Percentiles rank a stretch among this genome's conserved stretches.
These are phyloP conservation scores for Cephus runcator DNA, from an alignment of 2,888 invertebrate species.

Conservation along the genomic window DNA sequence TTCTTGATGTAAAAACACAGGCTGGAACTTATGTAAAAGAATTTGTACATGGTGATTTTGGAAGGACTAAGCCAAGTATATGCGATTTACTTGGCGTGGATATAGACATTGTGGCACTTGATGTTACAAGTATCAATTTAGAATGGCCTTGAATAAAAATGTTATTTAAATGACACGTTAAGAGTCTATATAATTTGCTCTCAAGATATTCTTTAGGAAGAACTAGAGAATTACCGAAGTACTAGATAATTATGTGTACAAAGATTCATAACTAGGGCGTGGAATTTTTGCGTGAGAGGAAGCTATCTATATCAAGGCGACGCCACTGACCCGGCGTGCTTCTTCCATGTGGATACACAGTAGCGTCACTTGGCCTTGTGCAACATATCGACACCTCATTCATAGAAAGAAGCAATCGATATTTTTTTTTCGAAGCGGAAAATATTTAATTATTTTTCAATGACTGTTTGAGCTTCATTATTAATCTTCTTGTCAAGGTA, in stretches of 20 bases:
- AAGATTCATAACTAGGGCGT: not conserved
- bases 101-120: conserved; percentile 91
- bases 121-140: conserved; percentile 83
- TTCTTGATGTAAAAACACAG: conserved; percentile 79
- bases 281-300: not conserved
- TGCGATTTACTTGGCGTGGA: conserved; percentile 74
- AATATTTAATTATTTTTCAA: not conserved
- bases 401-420: not conserved
- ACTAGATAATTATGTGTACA: not conserved
- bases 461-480: not conserved
- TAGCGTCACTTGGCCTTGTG: not conserved
- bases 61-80: conserved; percentile 85
- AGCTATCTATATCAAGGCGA: not conserved
- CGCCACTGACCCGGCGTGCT: not conserved
- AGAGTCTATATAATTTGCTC: not conserved
- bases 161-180: not conserved
- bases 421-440: not conserved
- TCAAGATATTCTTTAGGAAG: not conserved
- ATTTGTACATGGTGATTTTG: conserved; percentile 96
- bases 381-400: not conserved
- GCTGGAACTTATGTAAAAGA: conserved; percentile 98
- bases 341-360: not conserved
- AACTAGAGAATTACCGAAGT: not conserved
- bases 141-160: conserved; percentile 73
- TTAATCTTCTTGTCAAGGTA: not conserved